Evolutionary conservation across 2,797 vertebrate genomes (phyloP), one percentile per base, ranked within the genome.

Genomic region (Enteromius argenteus): DNA sequence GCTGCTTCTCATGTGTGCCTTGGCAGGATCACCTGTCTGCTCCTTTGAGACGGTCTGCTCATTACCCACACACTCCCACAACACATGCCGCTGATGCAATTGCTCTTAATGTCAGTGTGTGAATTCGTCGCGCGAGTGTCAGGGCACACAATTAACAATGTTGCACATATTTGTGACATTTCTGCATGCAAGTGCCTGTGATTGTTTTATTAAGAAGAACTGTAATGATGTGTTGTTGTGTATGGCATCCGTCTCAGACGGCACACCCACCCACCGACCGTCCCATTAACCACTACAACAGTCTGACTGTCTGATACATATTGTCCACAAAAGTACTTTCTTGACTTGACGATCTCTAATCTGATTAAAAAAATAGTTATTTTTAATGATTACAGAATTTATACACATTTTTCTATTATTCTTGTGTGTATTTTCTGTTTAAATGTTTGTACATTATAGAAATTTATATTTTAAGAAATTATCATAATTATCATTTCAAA

Each of bases 31-130:
- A 89, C 85, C 87, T 72, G 73, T 53, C 81, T 90, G 76, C 56
- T 85, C 93, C 90, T 88, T 23, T 62, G 91, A 91, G 92, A 90
- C 76, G 84, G 72, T 23, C 62, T 89, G 81, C 88, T 93, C 87
- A 89, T 92, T 89, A 92, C 89, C 83, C 87, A 81, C 89, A 92
- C 89, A 89, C 77, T 92, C 92, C 89, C 90, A 89, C 76, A 91
- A 91, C 89, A 87, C 90, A 87, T 80, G 81, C 74, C 14, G 53
- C 90, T 92, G 89, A 90, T 80, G 88, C 88, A 91, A 88, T 85
- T 66, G 77, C 83, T 89, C 39, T 78, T 32, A 74, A 37, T 58
- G 53, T 56, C 58, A 35, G 30, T 68, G 56, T 80, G 56, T 32
- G 30, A 76, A 49, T 69, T 46, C 39, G 21, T 32, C 11, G 17